Base-by-base conservation (phyloP, 2,797 vertebrate species). In the Hydrolagus colliei region DNA sequence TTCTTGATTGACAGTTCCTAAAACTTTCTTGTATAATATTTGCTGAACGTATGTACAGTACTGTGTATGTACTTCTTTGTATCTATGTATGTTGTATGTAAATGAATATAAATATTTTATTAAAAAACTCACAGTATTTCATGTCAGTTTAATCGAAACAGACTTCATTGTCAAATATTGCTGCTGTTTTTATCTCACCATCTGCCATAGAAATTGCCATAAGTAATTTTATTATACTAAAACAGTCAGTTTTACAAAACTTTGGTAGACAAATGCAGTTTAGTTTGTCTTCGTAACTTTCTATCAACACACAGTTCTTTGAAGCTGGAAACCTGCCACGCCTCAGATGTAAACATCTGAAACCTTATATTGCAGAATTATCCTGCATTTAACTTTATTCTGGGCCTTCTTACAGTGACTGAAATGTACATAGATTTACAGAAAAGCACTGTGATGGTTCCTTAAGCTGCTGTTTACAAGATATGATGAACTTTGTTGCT, bases 51-150 rank as follows among this genome's bases (percentile, higher is more conserved):
- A 96, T 93, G 94, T 95, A 95, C 92, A 94, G 96, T 97, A 95
- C 92, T 94, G 96, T 97, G 95, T 93, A 92, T 90, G 92, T 95
- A 95, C 96, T 97, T 96, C 93, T 97, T 96, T 96, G 96, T 94
- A 93, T 95, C 93, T 92, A 92, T 97, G 95, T 96, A 96, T 95
- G 95, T 95, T 94, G 95, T 95, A 93, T 99, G 97, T 98, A 99
- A 96, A 99, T 96, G 91, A 93, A 94, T 97, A 98, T 98, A 98
- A 97, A 98, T 97, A 97, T 93, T 92, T 88, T 85, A 92, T 87
- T 90, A 91, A 94, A 92, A 90, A 96, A 93, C 92, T 92, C 78
- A 89, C 86, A 71, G 16, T 68, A 84, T 84, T 84, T 96, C 93
- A 95, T 93, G 91, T 93, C 94, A 94, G 96, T 95, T 95, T 92